Conservation (phyloP, 2,888 invertebrate genomes). For the Eilema sororculum region DNA sequence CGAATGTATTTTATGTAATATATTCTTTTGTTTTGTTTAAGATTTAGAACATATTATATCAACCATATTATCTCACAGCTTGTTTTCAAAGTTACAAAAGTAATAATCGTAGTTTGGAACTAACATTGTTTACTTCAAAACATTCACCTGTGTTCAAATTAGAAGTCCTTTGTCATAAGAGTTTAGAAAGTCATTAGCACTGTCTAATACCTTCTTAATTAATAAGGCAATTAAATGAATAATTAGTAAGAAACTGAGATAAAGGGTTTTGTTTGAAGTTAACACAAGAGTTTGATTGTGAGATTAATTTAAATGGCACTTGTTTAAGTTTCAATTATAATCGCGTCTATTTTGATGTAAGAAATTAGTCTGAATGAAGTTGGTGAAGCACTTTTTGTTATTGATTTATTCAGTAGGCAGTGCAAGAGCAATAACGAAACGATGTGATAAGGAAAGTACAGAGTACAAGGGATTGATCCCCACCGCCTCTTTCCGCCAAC, state of each 20-base stretch:
- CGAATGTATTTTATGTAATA: too few species aligned
- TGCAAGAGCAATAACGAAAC: not conserved
- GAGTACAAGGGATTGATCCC: too few species aligned
- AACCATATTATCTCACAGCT: not conserved
- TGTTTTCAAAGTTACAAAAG: not conserved
- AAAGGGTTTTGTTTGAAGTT: slow-evolving; percentile 9
- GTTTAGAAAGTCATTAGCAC: slow-evolving; percentile 3
- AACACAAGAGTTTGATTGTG: not conserved
- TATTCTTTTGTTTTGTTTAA: too few species aligned
- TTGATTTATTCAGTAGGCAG: not conserved
- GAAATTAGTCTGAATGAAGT: not conserved
- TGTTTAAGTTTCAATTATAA: not conserved
- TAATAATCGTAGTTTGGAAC: slow-evolving; percentile 10
- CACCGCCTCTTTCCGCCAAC: too few species aligned
- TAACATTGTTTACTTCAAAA: slow-evolving; percentile 12
- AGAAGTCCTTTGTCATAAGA: slow-evolving; percentile 8
- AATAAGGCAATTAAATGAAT: slow-evolving; percentile 3
- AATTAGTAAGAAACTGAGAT: slow-evolving; percentile 3
- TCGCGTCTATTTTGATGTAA: not conserved
- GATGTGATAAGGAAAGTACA: not conserved
- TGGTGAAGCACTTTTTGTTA: not conserved
- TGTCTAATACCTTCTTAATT: slow-evolving; percentile 11
- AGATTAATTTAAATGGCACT: not conserved
- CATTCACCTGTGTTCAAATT: slow-evolving; percentile 14
- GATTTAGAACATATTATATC: not conserved